Evolutionary conservation across 2,888 invertebrate species (phyloP).

Genomic region (Archaeoteleia sp.): DNA sequence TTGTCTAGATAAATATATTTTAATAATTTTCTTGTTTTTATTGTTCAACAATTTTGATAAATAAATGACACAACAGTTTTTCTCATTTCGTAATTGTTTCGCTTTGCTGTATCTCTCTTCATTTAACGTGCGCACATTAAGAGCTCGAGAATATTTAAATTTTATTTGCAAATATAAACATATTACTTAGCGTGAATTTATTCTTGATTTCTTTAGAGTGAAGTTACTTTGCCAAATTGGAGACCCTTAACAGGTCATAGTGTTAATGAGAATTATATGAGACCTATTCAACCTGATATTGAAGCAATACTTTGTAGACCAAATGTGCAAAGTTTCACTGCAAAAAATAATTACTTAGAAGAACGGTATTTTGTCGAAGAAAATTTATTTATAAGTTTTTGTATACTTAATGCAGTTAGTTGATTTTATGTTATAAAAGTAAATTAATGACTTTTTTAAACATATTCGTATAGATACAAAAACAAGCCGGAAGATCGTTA

Average conservation of each 20-base stretch:
- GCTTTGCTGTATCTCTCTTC: too few species aligned
- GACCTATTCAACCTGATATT: conserved; percentile 60
- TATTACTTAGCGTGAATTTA: too few species aligned
- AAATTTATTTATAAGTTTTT: conserved; percentile 10
- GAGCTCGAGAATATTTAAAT: too few species aligned
- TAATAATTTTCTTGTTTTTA: neutral
- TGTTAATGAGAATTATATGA: conserved; percentile 61
- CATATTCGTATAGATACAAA: too few species aligned
- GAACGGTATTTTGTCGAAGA: conserved; percentile 58
- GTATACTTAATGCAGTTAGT: conserved; percentile 9
- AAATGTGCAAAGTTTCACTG: conserved; percentile 60
- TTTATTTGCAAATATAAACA: conserved; percentile 27
- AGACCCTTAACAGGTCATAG: conserved; percentile 54
- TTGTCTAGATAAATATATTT: neutral
- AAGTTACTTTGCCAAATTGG: too few species aligned
- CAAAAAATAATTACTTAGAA: conserved; percentile 61
- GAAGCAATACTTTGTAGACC: conserved; percentile 60
- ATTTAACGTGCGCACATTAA: too few species aligned
- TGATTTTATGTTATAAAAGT: neutral
- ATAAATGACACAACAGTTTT: too few species aligned
- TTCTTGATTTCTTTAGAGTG: too few species aligned
- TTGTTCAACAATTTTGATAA: too few species aligned
- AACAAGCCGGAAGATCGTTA: conserved; percentile 64
- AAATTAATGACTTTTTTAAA: too few species aligned
- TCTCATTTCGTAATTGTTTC: too few species aligned